Evolutionary conservation across 2,113 vertebrate species (phyloP), one percentile per base, ranked within the genome.

Genomic region (Halichoerus grypus): DNA sequence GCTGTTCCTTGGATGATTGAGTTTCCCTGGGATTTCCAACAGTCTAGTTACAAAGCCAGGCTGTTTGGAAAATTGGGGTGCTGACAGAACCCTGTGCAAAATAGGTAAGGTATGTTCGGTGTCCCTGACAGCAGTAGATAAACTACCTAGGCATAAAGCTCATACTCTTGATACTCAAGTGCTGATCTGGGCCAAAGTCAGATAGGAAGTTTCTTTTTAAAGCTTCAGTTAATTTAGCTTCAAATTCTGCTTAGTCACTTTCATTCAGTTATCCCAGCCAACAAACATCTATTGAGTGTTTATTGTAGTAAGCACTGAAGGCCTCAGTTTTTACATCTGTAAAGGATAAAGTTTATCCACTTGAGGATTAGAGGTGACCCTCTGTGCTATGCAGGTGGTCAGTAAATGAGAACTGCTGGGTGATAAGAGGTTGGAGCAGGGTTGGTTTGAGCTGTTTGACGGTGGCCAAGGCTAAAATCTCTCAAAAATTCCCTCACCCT

Each of bases 141-240:
- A 85, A 79, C 85, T 51, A 80, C 92, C 53, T 39, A 36, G 33
- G 22, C 42, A 57, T 67, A 76, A 89, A 80, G 49, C 57, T 80
- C 86, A 93, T n/a, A 71, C 51, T 77, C 16, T 55, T 80, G 13
- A 88, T 57, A 92, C 10, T 28, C 42, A 76, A 61, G 55, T 90
- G 33, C 87, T 88, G 33, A 26, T 51, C n/a, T 82, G 57, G 63
- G 26, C 59, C 71, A 93, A 85, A 74, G n/a, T 51, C 57, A 88
- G 74, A 57, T 21, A 15, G 22, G 51, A 67, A 36, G 5, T 84
- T 92, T 92, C 28, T 92, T 97, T 92, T 90, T 53, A 94, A 95
- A 93, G 36, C 53, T 91, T 88, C 51, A 22, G 57, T 84, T 69
- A 76, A n/a, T 83, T 84, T 76, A 80, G 31, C 89, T 80, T 83